Evolutionary conservation across 37 sponge, comb jelly and placozoan genomes (phyloP), one percentile per base, ranked within the genome.

Genomic region (Beroe forskalii): DNA sequence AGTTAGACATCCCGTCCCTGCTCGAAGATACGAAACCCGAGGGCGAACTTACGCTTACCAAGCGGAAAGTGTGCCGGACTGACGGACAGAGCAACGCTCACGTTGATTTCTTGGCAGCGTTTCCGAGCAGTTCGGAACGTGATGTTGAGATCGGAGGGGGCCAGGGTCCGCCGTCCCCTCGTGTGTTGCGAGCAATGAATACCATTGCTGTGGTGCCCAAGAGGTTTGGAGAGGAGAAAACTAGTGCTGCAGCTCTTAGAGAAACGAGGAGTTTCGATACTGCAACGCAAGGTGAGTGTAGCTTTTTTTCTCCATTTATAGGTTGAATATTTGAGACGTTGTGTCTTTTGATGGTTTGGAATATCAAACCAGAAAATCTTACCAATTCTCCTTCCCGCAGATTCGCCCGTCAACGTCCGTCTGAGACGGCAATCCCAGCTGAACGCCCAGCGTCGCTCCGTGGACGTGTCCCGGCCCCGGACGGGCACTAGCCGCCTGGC

Each of bases 211-310:
- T 27, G 0, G 55, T 80, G 3, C 86, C 86, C 4, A 48, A 80
- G 55, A 41, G 55, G 25, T 9, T 1, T 1, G 20, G 25, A 0
- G 55, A 44, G 30, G 86, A 38, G 43, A 80, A 69, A 17, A 36
- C 55, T 6, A 43, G 35, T 43, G 86, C 55, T 80, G n/a, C n/a
- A 23, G 12, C n/a, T 6, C 30, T 80, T 32, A 3, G 86, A 3
- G 86, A 80, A 24, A 80, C 86, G 4, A 35, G 86, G 30, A 80
- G 86, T 42, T 80, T 80, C 31, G 86, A 80, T n/a, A 80, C 86
- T 43, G 86, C 30, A 4, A 28, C 86, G 14, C 44, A 41, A 80
- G 86, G 86, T 80, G 25, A n/a, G n/a, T n/a, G n/a, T n/a, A n/a
- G n/a, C n/a, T n/a, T n/a, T n/a, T n/a, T n/a, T n/a, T n/a, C n/a